These are phyloP conservation scores for Perognathus longimembris DNA, from an alignment of 2,113 vertebrate genomes.

Conservation along the genomic window DNA sequence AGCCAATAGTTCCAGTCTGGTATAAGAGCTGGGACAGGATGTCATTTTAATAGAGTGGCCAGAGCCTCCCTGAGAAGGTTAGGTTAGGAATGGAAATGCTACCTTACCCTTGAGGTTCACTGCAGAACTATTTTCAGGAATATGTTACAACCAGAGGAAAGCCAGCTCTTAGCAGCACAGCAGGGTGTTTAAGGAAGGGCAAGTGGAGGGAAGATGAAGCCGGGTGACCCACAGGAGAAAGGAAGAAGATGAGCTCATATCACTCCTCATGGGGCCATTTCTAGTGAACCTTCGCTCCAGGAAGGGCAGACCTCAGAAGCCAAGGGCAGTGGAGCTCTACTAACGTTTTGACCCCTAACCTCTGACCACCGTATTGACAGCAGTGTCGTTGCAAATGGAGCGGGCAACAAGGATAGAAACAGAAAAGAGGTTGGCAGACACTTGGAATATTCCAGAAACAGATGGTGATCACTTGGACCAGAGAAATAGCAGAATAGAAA, in stretches of 20 bases:
- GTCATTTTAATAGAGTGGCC: background rate
- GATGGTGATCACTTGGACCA: background rate
- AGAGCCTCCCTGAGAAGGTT: background rate
- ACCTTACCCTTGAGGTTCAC: background rate
- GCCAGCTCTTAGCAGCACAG: background rate
- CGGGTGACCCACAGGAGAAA: background rate
- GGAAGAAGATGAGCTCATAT: background rate
- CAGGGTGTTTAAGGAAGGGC: background rate
- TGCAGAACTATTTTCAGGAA: background rate
- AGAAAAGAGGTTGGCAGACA: too few species aligned
- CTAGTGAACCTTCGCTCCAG: background rate
- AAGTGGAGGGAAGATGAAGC: background rate
- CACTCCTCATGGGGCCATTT: too few species aligned
- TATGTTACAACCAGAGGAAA: background rate
- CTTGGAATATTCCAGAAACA: accelerated
- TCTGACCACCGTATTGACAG: too few species aligned
- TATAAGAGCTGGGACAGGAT: background rate
- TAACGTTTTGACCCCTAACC: too few species aligned
- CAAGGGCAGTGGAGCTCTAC: background rate
- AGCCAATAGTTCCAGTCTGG: background rate
- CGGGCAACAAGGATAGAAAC: background rate
- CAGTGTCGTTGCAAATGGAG: background rate
- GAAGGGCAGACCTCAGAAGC: background rate
- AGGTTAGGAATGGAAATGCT: background rate
- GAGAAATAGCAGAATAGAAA: background rate